Percentiles rank a stretch among this genome's conserved stretches.
Conservation (phyloP, 2,888 invertebrate genomes). For the Acronicta alni region DNA sequence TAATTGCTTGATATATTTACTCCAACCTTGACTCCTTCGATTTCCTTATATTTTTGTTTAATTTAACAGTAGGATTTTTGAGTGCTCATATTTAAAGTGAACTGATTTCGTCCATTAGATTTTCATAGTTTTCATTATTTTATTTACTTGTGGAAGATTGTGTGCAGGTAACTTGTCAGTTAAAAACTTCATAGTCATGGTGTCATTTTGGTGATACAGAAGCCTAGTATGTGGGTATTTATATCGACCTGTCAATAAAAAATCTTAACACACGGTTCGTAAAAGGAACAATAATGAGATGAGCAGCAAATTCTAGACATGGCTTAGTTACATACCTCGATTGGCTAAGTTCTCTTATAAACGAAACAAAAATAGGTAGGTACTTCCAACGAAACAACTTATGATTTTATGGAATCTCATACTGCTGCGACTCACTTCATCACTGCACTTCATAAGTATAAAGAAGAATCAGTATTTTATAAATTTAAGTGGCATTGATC, state of each 20-base stretch:
- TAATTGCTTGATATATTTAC: neutral
- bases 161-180: neutral
- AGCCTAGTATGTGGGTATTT: conserved; percentile 11
- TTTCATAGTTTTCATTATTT: neutral
- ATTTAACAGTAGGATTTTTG: neutral
- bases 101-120: neutral
- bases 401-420: neutral
- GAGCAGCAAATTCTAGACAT: conserved; percentile 6
- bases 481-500: no score
- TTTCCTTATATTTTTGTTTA: conserved; percentile 1
- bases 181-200: conserved; percentile 10
- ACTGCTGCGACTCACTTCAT: neutral
- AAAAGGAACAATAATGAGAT: conserved; percentile 21
- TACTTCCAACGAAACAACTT: conserved; percentile 17
- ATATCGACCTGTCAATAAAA: conserved; percentile 52
- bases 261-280: conserved; percentile 44
- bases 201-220: conserved; percentile 11
- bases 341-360: conserved; percentile 5
- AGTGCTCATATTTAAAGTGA: neutral
- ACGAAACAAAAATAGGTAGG: neutral
- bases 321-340: conserved; percentile 41
- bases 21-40: conserved; percentile 5
- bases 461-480: neutral
- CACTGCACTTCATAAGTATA: conserved; percentile 1
- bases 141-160: neutral